These are phyloP conservation scores for Allolobophora icterica DNA, from an alignment of 2,888 invertebrate species.

Conservation along the genomic window DNA sequence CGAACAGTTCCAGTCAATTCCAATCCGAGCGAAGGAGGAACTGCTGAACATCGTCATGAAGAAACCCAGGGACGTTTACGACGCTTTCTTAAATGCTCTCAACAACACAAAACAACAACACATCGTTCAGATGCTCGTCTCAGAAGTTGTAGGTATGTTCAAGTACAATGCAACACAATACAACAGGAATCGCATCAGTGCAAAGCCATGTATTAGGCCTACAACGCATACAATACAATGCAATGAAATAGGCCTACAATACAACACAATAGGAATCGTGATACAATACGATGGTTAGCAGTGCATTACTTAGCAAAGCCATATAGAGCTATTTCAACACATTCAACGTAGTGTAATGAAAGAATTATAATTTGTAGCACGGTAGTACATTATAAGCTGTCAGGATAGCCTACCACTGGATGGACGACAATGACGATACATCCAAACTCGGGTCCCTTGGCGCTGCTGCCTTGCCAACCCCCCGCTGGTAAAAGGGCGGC, in stretches of 20 bases:
- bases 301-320: no score
- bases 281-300: no score
- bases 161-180: not conserved
- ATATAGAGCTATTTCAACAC: no score
- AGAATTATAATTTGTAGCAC: no score
- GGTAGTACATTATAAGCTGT: no score
- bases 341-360: no score
- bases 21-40: not conserved
- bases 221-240: not conserved
- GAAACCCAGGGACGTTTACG: not conserved
- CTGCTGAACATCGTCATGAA: not conserved
- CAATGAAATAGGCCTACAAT: no score
- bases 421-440: no score
- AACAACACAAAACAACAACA: not conserved
- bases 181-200: not conserved
- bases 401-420: no score
- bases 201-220: not conserved
- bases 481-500: no score
- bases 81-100: slow-evolving; percentile 12
- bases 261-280: not conserved
- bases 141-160: not conserved
- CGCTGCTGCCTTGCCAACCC: no score
- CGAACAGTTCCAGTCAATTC: not conserved
- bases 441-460: no score
- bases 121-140: slow-evolving; percentile 20